Evolutionary conservation across 2,888 invertebrate species (phyloP), one percentile per base, ranked within the genome.

Genomic region (Heliconius ethilla): DNA sequence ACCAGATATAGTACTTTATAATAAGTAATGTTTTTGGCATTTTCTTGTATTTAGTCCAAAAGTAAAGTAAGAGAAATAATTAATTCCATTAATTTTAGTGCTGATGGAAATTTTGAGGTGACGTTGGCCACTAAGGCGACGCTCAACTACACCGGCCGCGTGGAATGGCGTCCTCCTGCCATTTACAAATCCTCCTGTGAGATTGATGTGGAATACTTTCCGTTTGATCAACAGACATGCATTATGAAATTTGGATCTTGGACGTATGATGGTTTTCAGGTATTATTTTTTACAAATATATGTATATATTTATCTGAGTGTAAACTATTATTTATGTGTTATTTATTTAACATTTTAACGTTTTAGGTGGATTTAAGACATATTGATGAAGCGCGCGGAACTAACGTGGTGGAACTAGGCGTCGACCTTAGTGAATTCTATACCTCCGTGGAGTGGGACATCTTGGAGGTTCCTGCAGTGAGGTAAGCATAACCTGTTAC

Each of bases 361-460:
- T 62, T 63, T 63, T 27, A 98, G 98, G 98, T 98, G 90, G 98
- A 98, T 92, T 94, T 98, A 88, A 95, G 98, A 85, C 98, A 98
- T 90, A 97, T 98, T 95, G 98, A 98, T 92, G 98, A 98, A 93
- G 96, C 96, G 86, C 96, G 96, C 83, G 97, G 97, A 86, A 97
- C 98, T 89, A 97, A 98, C 91, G 95, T 98, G 82, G 98, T 98
- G 84, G 98, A 98, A 88, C 96, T 98, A 82, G 99, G 99, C 81
- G 99, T 99, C 82, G 99, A 99, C 93, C 96, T 99, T 84, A 97
- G 98, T 83, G 99, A 99, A 95, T 99, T 99, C 95, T 99, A 99
- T 95, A 98, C 98, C 93, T 98, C 98, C 83, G 99, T 99, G 81
- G 99, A 99, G 95, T 99, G 99, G 99, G 99, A 99, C 94, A 98